Evolutionary conservation across 2,113 vertebrate genomes (phyloP), one percentile per base, ranked within the genome.

Genomic region (Triplophysa dalaica): DNA sequence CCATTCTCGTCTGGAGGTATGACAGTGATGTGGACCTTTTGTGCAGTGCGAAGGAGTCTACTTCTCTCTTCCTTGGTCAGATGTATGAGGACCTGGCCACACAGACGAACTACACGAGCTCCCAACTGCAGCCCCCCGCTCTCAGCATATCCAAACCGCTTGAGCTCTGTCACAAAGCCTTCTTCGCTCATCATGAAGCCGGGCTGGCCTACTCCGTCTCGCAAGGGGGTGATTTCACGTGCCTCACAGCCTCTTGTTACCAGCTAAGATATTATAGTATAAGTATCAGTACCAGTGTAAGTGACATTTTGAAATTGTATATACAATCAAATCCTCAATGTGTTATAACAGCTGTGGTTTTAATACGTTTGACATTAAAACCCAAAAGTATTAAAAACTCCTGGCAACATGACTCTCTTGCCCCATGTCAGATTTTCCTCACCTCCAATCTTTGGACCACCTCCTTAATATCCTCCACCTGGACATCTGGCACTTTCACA

Each of bases 161-260:
- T 94, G 87, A 97, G 92, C 10, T 96, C 94, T 0, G 93, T 95
- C 85, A 96, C 90, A 1, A 97, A 96, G 76, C 95, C 95, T 64
- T 95, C 94, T 19, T 92, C 89, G 29, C 94, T 96, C 91, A 94
- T 94, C 78, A 93, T 90, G 81, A 97, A 96, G 56, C 95, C 95
- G 0, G 95, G 94, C 81, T 96, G 95, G 11, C 95, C 95, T 16
- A 95, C 94, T 11, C 92, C 93, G 0, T 97, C 95, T 2, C 95
- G 91, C 75, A 95, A 88, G 1, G 95, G 92, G 0, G 93, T 94
- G 68, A 97, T 89, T 87, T 97, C 95, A 0, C 93, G 91, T 0
- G 95, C 95, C 90, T 96, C 95, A 0, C 96, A 97, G 26, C 95
- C 96, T 0, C 95, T 88, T 0, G 95, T 96, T 61, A 97, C 94